Evolutionary conservation across 2,888 invertebrate genomes (phyloP), one percentile per base, ranked within the genome.

Genomic region (Marasmarcha lunaedactyla): DNA sequence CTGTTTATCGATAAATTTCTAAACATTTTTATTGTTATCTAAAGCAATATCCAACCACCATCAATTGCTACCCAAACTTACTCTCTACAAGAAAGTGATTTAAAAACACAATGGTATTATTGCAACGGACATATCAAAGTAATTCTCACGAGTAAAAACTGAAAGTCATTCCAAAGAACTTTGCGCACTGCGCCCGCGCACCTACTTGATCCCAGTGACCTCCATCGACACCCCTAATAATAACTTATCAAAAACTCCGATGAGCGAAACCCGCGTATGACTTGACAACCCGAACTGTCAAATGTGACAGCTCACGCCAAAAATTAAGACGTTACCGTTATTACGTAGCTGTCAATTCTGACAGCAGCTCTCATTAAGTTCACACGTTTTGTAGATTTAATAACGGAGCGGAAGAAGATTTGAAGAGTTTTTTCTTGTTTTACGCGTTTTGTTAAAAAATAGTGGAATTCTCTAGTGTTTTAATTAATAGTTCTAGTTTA

Each of bases 321-420:
- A n/a, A 65, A 72, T 71, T 63, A 68, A 76, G 71, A 77, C 57
- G 64, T 67, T 56, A 49, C 56, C 50, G 52, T 47, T 52, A 49
- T 42, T 46, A 57, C 57, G 39, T 57, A 56, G 57, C 69, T 61
- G 73, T 70, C 71, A 67, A 55, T 54, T 55, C 61, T 41, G 55
- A 69, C 66, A 59, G 61, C 61, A 67, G 73, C 72, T 47, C 43
- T 68, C 62, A 79, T 81, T 81, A 77, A 41, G 51, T 76, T 73
- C 60, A 68, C 79, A 65, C 74, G 50, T 71, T 64, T 57, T 46
- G 57, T 55, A 13, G 52, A 61, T 66, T 69, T 81, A 81, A 79
- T 81, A 69, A 79, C 57, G 76, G 47, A 59, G 52, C 67, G 62
- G 63, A 44, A 43, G 46, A 41, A 38, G 12, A 6, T 30, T 30